Percentiles rank a stretch among this genome's conserved stretches.
phyloP scores from a whole-genome alignment of 2,888 invertebrate genomes.

The Agriopis marginaria region DNA sequence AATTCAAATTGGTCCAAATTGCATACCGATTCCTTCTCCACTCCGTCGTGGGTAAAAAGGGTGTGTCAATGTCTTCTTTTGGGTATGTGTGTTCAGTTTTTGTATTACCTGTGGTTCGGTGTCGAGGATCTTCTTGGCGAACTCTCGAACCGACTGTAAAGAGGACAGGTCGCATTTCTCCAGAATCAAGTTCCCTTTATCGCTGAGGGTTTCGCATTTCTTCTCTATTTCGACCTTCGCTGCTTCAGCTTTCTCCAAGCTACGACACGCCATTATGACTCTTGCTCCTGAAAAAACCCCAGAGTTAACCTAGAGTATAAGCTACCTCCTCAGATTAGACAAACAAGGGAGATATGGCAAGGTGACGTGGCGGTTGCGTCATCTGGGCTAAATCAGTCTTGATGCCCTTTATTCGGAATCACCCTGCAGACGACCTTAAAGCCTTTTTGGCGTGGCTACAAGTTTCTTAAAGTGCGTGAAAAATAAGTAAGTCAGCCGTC shows the following conservation, averaged over 20 bases:
- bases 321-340: too few relatives aligned
- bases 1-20: too few relatives aligned
- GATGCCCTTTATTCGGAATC: too few relatives aligned
- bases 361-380: too few relatives aligned
- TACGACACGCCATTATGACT: constrained; percentile 86
- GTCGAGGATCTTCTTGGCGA: constrained; percentile 83
- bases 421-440: too few relatives aligned
- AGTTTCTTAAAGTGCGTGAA: too few relatives aligned
- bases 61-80: too few relatives aligned
- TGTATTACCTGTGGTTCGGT: constrained; percentile 82
- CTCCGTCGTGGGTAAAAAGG: not conserved
- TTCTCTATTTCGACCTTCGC: constrained; percentile 86
- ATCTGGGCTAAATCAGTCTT: too few relatives aligned
- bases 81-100: not conserved
- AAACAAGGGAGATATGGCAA: too few relatives aligned
- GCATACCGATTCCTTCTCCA: too few relatives aligned
- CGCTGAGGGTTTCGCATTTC: constrained; percentile 70
- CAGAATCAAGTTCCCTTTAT: constrained; percentile 78
- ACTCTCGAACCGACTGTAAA: constrained; percentile 87
- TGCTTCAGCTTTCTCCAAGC: constrained; percentile 81
- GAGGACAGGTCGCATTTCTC: constrained; percentile 87
- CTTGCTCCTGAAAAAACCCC: constrained; percentile 75
- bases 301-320: not conserved
- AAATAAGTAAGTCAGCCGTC: too few relatives aligned
- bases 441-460: too few relatives aligned